These are phyloP conservation scores for Coenonympha arcania DNA, from an alignment of 2,888 invertebrate species.

Conservation along the genomic window DNA sequence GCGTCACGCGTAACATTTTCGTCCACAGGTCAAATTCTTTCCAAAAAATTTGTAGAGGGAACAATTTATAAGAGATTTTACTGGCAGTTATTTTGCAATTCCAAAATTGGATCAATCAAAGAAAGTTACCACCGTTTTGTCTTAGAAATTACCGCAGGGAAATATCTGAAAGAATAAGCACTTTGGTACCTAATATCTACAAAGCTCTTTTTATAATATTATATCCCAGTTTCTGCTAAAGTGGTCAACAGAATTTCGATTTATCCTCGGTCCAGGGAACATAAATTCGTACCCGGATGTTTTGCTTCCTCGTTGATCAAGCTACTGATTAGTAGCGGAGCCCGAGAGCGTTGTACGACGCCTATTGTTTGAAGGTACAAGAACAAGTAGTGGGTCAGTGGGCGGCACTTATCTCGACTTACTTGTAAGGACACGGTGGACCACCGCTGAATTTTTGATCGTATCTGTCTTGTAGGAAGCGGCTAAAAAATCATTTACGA, in stretches of 20 bases:
- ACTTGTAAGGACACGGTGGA: neutral
- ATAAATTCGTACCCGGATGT: constrained; percentile 1
- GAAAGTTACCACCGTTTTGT: too few relatives aligned
- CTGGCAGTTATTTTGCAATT: too few relatives aligned
- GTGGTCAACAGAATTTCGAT: neutral
- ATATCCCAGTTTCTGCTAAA: too few relatives aligned
- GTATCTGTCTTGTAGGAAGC: constrained; percentile 1
- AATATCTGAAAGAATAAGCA: too few relatives aligned
- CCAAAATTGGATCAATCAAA: too few relatives aligned
- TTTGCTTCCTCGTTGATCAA: neutral
- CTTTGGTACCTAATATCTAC: too few relatives aligned
- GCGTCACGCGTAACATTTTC: too few relatives aligned
- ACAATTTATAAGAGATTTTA: too few relatives aligned
- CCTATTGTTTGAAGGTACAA: constrained; percentile 1
- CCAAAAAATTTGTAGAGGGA: too few relatives aligned
- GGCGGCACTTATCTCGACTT: neutral
- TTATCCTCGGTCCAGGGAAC: neutral
- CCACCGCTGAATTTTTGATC: neutral
- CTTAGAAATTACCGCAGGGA: too few relatives aligned
- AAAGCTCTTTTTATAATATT: too few relatives aligned
- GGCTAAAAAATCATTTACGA: neutral
- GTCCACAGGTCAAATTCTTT: too few relatives aligned
- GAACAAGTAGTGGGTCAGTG: neutral
- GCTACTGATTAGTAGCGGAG: neutral
- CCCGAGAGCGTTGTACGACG: neutral